These are phyloP conservation scores for Novumbra hubbsi DNA, from an alignment of 2,797 vertebrate genomes.

Conservation along the genomic window DNA sequence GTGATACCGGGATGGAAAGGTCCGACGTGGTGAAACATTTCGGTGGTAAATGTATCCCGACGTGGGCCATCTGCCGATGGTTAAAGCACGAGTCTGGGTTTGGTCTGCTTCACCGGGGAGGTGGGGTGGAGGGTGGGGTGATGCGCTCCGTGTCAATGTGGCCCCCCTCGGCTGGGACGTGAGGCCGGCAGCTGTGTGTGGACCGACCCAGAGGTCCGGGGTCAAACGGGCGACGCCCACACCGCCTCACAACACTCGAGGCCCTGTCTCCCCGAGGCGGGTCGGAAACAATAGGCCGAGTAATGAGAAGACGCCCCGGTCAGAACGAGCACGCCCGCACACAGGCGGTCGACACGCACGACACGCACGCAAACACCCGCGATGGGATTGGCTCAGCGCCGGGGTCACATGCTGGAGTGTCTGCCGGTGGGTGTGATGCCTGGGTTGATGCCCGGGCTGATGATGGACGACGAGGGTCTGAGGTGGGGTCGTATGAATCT, in stretches of 20 bases:
- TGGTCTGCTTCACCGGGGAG: neutral
- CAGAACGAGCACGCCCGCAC: slow-evolving; percentile 7
- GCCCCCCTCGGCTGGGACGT: neutral
- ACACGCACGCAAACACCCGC: slow-evolving; percentile 18
- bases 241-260: neutral
- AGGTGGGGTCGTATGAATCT: neutral
- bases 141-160: neutral
- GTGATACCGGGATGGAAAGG: neutral
- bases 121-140: neutral
- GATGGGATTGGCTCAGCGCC: neutral
- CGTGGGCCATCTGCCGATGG: neutral
- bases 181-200: neutral
- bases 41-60: too few relatives aligned
- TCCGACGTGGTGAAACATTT: neutral
- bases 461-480: neutral
- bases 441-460: neutral
- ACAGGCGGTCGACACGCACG: slow-evolving; percentile 19
- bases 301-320: neutral
- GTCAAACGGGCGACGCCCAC: too few relatives aligned
- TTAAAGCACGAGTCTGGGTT: neutral
- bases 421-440: neutral
- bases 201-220: too few relatives aligned
- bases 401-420: neutral
- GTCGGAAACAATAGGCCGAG: slow-evolving; percentile 6
- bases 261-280: slow-evolving; percentile 6